Base-by-base conservation (phyloP, 2,888 invertebrate species). In the Coleophora deauratella region DNA sequence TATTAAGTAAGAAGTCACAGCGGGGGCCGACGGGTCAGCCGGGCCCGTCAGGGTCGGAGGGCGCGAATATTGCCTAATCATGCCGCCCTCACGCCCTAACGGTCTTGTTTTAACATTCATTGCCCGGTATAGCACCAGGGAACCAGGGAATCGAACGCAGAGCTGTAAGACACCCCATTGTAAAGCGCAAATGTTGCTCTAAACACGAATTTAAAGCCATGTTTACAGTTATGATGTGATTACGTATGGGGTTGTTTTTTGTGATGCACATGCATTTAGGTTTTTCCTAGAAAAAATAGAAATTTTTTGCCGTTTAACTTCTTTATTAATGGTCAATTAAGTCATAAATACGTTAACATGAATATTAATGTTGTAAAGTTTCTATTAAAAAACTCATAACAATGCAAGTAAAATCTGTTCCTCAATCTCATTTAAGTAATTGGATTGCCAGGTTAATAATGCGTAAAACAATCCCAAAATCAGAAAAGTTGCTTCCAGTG, bases 91-190 rank as follows among this genome's bases (percentile, higher is more conserved):
- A 68, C 82, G 76, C 84, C 80, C 82, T 74, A 73, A 75, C 76
- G 76, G 75, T 76, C 81, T 81, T 85, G 82, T 82, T 84, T 84
- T 80, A 82, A 70, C 66, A 82, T 82, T 82, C 80, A 84, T 80
- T 72, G 76, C 66, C 71, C 58, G 57, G 55, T 64, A 52, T 65
- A 61, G 66, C 52, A 60, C 50, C 54, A 51, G 4, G 27, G 27
- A 9, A 14, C 54, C 51, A 51, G 42, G 58, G 69, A 63, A 75
- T 77, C 74, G 78, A 21, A 21, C 21, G 3, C 21, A 4, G 21
- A 6, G 21, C 3, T 21, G 6, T 3, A 4, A 21, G 21, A 78
- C 79, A 69, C 71, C 63, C 72, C 59, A 71, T 77, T 75, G 71
- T 75, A 68, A 51, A 47, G 45, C 54, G 53, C 50, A 57, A 68